These are phyloP conservation scores for Sarcophaga caerulescens DNA, from an alignment of 2,888 invertebrate species.

Conservation along the genomic window DNA sequence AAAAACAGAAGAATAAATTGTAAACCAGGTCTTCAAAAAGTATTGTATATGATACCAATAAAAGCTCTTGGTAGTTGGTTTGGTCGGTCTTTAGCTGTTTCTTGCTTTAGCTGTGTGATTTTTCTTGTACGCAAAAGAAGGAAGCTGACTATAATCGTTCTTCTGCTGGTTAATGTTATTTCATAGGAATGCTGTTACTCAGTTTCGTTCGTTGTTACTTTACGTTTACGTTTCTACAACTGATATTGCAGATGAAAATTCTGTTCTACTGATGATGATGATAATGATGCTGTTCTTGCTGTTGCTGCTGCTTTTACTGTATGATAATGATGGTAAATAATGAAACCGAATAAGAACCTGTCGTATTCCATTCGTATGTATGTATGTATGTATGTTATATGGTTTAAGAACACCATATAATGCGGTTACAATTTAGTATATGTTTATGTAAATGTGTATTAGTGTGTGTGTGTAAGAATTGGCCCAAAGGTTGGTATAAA, in stretches of 20 bases:
- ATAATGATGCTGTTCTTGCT: slow-evolving; percentile 33
- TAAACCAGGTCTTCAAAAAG: slow-evolving; percentile 43
- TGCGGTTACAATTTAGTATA: slow-evolving; percentile 32
- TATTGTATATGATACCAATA: slow-evolving; percentile 38
- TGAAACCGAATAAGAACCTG: slow-evolving; percentile 46
- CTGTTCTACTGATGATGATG: neutral
- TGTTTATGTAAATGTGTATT: neutral
- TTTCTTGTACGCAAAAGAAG: slow-evolving; percentile 59
- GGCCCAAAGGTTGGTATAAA: slow-evolving; percentile 17
- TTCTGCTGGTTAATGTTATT: slow-evolving; percentile 51
- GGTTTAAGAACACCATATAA: slow-evolving; percentile 29
- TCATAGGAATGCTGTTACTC: slow-evolving; percentile 65
- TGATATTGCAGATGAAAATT: slow-evolving; percentile 62
- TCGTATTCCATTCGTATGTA: slow-evolving; percentile 32
- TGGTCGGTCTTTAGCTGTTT: neutral
- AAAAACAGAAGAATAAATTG: slow-evolving; percentile 26
- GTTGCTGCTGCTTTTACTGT: slow-evolving; percentile 18
- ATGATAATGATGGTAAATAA: neutral
- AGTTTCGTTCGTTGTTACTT: slow-evolving; percentile 49
- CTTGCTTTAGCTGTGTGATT: slow-evolving; percentile 19
- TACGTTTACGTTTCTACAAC: slow-evolving; percentile 43
- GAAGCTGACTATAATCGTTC: slow-evolving; percentile 46
- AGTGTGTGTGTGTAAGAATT: neutral
- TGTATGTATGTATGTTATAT: neutral
- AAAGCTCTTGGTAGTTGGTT: slow-evolving; percentile 27